Percentiles rank a stretch among this genome's conserved stretches.
phyloP scores from a whole-genome alignment of 2,797 vertebrate species.

The Brachyalestes nurse region DNA sequence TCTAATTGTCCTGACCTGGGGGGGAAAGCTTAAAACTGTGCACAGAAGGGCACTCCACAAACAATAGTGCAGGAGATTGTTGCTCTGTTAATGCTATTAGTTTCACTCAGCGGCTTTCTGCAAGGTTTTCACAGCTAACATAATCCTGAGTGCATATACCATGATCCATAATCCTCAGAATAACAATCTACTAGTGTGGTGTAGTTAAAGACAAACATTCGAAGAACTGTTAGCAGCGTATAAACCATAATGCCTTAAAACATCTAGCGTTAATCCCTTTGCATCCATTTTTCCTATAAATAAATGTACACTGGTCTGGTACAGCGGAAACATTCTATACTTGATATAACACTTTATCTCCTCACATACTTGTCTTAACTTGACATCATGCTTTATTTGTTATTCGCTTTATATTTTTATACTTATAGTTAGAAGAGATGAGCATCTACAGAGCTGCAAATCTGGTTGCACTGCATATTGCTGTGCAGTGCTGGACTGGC shows the following conservation, averaged over 20 bases:
- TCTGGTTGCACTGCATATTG: no score
- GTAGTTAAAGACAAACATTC: not conserved
- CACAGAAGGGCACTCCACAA: not conserved
- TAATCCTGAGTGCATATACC: not conserved
- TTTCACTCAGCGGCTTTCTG: not conserved
- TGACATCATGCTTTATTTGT: no score
- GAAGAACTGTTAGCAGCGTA: not conserved
- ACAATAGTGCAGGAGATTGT: not conserved
- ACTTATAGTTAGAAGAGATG: no score
- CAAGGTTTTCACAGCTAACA: not conserved
- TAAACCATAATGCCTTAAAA: not conserved
- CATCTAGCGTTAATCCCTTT: not conserved
- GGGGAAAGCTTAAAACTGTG: not conserved
- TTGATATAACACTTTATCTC: no score
- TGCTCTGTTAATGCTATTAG: conserved; percentile 13
- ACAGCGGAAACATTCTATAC: no score
- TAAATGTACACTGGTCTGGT: not conserved
- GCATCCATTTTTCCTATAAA: not conserved
- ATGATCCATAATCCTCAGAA: not conserved
- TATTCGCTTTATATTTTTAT: no score
- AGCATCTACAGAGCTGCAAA: no score
- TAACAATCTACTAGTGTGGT: not conserved
- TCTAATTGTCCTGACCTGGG: not conserved
- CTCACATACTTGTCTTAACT: no score
- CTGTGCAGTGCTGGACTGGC: no score